Base-by-base conservation (phyloP, 2,113 vertebrate genomes). In the Sus scrofa region DNA sequence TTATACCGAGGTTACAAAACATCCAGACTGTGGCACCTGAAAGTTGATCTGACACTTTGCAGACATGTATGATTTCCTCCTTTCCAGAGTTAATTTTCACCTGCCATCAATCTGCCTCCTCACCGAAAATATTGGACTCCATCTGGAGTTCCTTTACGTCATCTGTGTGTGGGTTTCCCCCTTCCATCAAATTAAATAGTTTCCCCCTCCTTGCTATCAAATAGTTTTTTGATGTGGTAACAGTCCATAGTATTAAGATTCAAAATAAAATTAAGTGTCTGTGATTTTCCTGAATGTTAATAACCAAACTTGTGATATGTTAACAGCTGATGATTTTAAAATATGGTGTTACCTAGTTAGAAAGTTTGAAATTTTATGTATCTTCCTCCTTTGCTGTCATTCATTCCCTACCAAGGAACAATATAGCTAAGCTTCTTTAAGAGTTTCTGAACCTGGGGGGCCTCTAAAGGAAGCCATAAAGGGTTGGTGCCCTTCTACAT, bases 81-180 rank as follows among this genome's bases (percentile, higher is more conserved):
- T 88, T 81, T 97, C 71, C 8, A 22, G 75, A 91, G 34, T 94
- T 88, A 84, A 86, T 97, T 86, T 93, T 96, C 81, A 74, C 74
- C 37, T 94, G 52, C 74, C 39, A 52, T 95, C 79, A 58, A 4
- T 85, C 89, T 78, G 50, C 75, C 70, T 90, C 63, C 39, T 96
- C 16, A 22, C 8, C 65, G 20, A 39, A 90, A 73, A n/a, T 39
- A 37, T 0, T 63, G 37, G 50, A 20, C 3, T 79, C 85, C 85
- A 79, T 92, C 90, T 96, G 95, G 84, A 89, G 39, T 79, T 94
- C 39, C 67, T 52, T 86, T 70, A 75, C 18, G 50, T 82, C 0
- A 0, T 10, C 30, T 90, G 14, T 18, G 3, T 89, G 68, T 89
- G 71, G 67, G 56, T 52, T 94, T 71, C 19, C 44, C 16, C 44